Evolutionary conservation across 1,140 invertebrate species (phyloP), one percentile per base, ranked within the genome.

Genomic region (Meloidogyne floridensis): DNA sequence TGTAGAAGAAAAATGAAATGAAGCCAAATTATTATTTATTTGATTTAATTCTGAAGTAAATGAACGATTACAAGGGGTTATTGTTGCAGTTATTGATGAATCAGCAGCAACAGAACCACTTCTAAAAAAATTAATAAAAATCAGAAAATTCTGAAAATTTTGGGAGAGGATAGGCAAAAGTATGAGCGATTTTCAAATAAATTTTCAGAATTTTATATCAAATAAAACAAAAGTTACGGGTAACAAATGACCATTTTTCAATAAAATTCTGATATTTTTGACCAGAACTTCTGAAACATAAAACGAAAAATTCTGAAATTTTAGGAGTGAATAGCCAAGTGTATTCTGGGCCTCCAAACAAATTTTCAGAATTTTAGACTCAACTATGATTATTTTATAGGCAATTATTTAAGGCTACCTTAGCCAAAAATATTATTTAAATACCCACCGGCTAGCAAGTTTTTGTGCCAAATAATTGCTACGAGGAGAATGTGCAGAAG

Each of bases 391-490:
- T 15, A 15, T 59, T 59, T 59, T 59, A 59, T 59, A n/a, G 3
- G 13, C 56, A 15, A 7, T 59, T 15, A 15, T 3, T 11, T 15
- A 59, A 59, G 4, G 54, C 56, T 59, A 59, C 13, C 13, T 59
- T 4, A 59, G 1, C 11, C 54, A 56, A 65, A 65, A 65, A n/a
- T 6, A 11, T 6, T 47, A 71, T 5, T 7, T 75, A 18, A 47
- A 42, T 42, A 70, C 77, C 32, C 11, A 79, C 77, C 77, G 56
- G 13, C 15, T 7, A 65, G 77, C 77, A 51, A 79, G 77, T 71
- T 79, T 79, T 42, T 65, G 54, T 53, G 77, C 77, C 65, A 79
- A 65, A 69, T 79, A 79, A 71, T 79, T 79, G 32, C 59, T 79
- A 20, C 65, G 56, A 15, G 69, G 77, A 15, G 43, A 54, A 8